Evolutionary conservation across 2,113 vertebrate genomes (phyloP).

Genomic region (Podilymbus podiceps): DNA sequence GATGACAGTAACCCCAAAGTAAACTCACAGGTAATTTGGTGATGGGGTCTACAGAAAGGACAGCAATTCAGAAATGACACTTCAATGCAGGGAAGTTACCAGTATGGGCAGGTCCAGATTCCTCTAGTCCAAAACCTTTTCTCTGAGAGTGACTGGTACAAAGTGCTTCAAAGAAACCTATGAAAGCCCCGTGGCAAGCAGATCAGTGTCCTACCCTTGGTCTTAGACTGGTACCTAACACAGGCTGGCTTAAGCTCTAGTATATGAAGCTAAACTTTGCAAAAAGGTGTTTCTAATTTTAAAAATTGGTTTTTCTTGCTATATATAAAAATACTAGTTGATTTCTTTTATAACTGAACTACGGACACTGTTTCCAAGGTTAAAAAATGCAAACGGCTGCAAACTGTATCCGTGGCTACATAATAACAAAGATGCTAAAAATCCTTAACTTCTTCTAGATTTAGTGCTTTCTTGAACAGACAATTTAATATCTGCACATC

Average conservation of each 20-base stretch:
- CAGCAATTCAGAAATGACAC: background rate
- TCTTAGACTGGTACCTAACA: background rate
- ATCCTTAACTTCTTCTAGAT: background rate
- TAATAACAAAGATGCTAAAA: background rate
- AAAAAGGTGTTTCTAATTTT: background rate
- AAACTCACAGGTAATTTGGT: background rate
- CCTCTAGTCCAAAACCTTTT: background rate
- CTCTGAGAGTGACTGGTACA: background rate
- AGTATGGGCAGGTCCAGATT: background rate
- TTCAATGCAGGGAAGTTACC: background rate
- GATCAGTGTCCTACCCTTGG: background rate
- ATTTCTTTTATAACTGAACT: background rate
- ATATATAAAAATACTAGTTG: background rate
- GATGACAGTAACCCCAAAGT: background rate
- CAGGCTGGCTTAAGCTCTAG: background rate
- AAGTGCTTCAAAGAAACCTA: background rate
- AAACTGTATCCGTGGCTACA: background rate
- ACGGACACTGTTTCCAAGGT: background rate
- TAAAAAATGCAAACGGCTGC: background rate
- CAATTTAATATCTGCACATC: background rate
- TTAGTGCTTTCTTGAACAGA: background rate
- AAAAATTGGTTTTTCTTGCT: background rate
- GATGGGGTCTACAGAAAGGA: background rate
- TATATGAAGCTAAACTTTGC: background rate
- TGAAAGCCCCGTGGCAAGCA: background rate